Evolutionary conservation across 2,797 vertebrate genomes (phyloP).

Genomic region (Neosalanx taihuensis): DNA sequence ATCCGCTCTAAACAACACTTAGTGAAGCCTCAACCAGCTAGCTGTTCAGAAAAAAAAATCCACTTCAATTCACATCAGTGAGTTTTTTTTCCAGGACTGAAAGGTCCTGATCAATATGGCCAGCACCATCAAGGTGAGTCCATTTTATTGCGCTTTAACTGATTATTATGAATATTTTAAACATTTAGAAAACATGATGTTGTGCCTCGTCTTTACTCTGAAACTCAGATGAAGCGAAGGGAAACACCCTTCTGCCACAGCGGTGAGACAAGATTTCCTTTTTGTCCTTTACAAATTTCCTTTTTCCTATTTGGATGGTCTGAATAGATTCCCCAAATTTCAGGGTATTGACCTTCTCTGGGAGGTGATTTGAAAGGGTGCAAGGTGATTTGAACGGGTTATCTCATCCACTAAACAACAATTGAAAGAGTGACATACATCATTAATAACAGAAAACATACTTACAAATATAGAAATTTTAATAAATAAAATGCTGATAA

Average conservation of each 20-base stretch:
- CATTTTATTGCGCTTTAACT: conserved; percentile 45
- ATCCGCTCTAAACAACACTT: conserved; percentile 88
- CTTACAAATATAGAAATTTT: too few species aligned
- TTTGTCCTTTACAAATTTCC: conserved; percentile 87
- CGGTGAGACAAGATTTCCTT: conserved; percentile 87
- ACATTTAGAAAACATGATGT: conserved; percentile 64
- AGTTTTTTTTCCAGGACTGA: conserved; percentile 75
- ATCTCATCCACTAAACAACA: neutral
- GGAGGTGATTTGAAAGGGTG: neutral
- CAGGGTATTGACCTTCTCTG: conserved; percentile 61
- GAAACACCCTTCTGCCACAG: conserved; percentile 84
- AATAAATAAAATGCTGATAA: too few species aligned
- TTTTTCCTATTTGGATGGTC: conserved; percentile 87
- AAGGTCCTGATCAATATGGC: conserved; percentile 83
- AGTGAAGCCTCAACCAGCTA: conserved; percentile 61
- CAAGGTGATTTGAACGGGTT: neutral
- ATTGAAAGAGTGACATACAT: too few species aligned
- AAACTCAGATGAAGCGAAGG: conserved; percentile 77
- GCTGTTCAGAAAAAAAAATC: conserved; percentile 51
- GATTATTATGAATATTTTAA: conserved; percentile 31
- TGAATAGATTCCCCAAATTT: conserved; percentile 80
- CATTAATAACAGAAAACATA: too few species aligned
- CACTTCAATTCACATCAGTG: conserved; percentile 58
- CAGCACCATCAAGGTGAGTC: conserved; percentile 90
- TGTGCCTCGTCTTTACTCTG: conserved; percentile 16